phyloP scores from a whole-genome alignment of 2,797 vertebrate genomes.

The Platyrinchus mystaceus region DNA sequence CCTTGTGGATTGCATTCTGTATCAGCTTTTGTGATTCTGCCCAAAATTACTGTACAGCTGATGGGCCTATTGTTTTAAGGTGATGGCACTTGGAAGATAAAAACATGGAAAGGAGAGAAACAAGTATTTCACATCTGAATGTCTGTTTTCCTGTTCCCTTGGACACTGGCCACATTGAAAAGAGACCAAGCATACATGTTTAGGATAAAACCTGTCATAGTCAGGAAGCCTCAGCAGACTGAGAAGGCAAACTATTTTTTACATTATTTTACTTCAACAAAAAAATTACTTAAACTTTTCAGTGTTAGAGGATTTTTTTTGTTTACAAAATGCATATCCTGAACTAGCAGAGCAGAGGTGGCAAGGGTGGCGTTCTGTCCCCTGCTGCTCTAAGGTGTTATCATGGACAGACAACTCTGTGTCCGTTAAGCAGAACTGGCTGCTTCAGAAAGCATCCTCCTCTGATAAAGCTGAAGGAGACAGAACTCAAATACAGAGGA shows the following conservation, averaged over 20 bases:
- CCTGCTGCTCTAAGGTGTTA: background rate
- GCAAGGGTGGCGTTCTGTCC: background rate
- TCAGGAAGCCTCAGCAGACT: background rate
- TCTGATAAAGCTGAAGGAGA: background rate
- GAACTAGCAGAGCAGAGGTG: background rate
- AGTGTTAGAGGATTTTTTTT: background rate
- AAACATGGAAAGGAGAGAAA: background rate
- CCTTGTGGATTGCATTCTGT: background rate
- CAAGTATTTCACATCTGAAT: background rate
- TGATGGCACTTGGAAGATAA: background rate
- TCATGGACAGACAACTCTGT: accelerated
- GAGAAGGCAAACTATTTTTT: background rate
- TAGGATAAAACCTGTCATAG: background rate
- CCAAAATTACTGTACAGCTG: background rate
- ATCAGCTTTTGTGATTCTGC: background rate
- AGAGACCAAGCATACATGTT: background rate
- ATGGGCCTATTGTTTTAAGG: slow-evolving; percentile 2
- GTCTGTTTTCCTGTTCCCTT: background rate
- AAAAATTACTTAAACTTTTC: background rate
- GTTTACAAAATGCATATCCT: background rate
- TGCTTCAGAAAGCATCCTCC: background rate
- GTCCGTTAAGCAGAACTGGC: background rate
- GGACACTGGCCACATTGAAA: background rate
- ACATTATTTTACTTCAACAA: background rate
- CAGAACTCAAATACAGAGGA: background rate